A percentile compares a stretch with the other conserved stretches of the same genome.
These are phyloP conservation scores for Quadroppia sp. DNA, from an alignment of 2,888 invertebrate genomes.

Conservation along the genomic window DNA sequence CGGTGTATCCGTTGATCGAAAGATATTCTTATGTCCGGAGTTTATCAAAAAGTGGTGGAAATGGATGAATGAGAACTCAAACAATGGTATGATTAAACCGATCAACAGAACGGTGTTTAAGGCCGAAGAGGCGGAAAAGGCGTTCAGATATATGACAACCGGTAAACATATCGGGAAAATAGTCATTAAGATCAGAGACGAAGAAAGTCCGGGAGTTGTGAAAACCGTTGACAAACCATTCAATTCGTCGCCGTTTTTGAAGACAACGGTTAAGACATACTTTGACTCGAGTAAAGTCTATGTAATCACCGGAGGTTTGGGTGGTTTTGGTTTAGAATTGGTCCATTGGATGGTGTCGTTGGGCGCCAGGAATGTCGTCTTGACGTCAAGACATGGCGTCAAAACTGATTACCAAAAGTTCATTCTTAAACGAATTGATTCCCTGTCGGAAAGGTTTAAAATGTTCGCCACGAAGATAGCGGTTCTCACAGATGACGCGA, in stretches of 20 bases:
- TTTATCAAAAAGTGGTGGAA: constrained; percentile 69
- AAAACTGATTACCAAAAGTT: constrained; percentile 87
- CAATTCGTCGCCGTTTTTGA: neutral
- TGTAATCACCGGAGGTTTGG: constrained; percentile 68
- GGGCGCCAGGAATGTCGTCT: constrained; percentile 76
- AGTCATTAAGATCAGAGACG: constrained; percentile 79
- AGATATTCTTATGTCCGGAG: constrained; percentile 55
- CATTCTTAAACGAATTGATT: constrained; percentile 64
- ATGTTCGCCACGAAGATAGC: constrained; percentile 58
- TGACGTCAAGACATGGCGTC: constrained; percentile 84
- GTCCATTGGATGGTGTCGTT: constrained; percentile 80
- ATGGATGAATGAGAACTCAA: constrained; percentile 87
- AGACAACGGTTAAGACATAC: constrained; percentile 75
- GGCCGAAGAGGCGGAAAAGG: constrained; percentile 82
- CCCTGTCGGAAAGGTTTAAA: constrained; percentile 59
- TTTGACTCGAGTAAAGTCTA: constrained; percentile 59
- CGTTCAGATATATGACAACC: too few species aligned
- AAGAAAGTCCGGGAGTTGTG: constrained; percentile 63
- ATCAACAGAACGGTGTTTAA: constrained; percentile 80
- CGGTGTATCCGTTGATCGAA: too few species aligned
- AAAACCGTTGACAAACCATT: neutral
- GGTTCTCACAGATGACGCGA: constrained; percentile 67
- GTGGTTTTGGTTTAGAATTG: constrained; percentile 93
- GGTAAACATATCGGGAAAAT: too few species aligned
- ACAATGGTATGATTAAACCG: constrained; percentile 79